Base-by-base conservation (phyloP, 2,113 vertebrate species). In the Romanogobio albipinnatus region DNA sequence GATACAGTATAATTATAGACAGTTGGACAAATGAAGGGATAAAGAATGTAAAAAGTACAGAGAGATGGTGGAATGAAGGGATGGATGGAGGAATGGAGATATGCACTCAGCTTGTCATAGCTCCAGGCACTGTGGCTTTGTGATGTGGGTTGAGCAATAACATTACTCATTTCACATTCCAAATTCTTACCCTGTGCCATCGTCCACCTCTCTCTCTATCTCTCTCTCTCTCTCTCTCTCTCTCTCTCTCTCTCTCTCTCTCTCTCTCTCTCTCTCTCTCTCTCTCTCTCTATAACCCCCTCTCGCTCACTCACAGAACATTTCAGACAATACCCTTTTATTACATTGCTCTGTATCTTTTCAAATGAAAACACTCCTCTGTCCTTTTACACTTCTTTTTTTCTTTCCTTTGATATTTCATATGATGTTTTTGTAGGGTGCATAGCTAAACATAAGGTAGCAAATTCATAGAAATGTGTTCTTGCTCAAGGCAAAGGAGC, bases 161-260 rank as follows among this genome's bases (percentile, higher is more conserved):
- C 93, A 93, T 95, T 95, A 95, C 90, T 94, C 94, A 95, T 94
- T 95, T 94, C 91, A 92, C 91, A 94, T 95, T 93, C 93, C 92
- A 92, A 90, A 94, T 94, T 58, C 76, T 53, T 76, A 76, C 73
- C 73, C 24, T 53, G 73, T 66, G 78, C 78, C 61, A 68, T 81
- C 61, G 43, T 66, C 61, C 39, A 33, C n/a, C 71, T 76, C 33
- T 82, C 66, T 73, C 66, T 51, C 45, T 82, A 5, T 53, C 49
- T 82, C 49, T 39, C 56, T 26, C 24, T 43, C 64, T 39, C 64
- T 49, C 39, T 73, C 66, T 51, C 45, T 82, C 10, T 53, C 49
- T 82, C 71, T 76, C 33, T 82, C 66, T 73, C 66, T 51, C 45
- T 82, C n/a, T n/a, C n/a, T n/a, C n/a, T n/a, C n/a, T n/a, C 49